A percentile compares a stretch with the other conserved stretches of the same genome.
These are phyloP conservation scores for Athrips mouffetella DNA, from an alignment of 2,888 invertebrate species.

Conservation along the genomic window DNA sequence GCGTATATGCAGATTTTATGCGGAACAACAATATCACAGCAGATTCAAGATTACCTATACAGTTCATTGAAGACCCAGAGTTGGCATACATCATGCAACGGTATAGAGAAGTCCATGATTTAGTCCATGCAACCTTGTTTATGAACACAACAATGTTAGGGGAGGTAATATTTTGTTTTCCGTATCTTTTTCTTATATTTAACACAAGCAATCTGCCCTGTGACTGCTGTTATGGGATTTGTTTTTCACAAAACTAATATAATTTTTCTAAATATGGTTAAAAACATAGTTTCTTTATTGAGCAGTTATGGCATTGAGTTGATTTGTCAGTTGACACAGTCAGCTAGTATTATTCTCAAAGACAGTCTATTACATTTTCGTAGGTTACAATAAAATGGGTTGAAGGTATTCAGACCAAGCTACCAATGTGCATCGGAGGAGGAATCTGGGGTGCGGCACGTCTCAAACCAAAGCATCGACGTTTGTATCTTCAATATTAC, in stretches of 20 bases:
- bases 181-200: too few relatives aligned
- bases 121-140: slow-evolving; percentile 92
- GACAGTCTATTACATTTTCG: too few relatives aligned
- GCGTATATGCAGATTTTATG: slow-evolving; percentile 91
- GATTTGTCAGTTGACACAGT: too few relatives aligned
- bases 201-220: too few relatives aligned
- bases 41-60: slow-evolving; percentile 92
- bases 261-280: too few relatives aligned
- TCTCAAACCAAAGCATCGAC: slow-evolving; percentile 90
- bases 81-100: slow-evolving; percentile 98
- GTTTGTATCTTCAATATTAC: slow-evolving; percentile 85
- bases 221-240: too few relatives aligned
- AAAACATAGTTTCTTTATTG: too few relatives aligned
- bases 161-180: slow-evolving; percentile 80
- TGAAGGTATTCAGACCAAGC: slow-evolving; percentile 94
- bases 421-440: slow-evolving; percentile 97
- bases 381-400: slow-evolving; percentile 98
- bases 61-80: slow-evolving; percentile 93
- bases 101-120: slow-evolving; percentile 97
- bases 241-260: too few relatives aligned
- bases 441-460: slow-evolving; percentile 95
- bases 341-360: too few relatives aligned
- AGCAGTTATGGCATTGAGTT: too few relatives aligned
- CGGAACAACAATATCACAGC: slow-evolving; percentile 92
- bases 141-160: slow-evolving; percentile 97